A percentile compares a stretch with the other conserved stretches of the same genome.
These are phyloP conservation scores for Acanthosepion esculentum DNA, from an alignment of 2,888 invertebrate genomes.

Conservation along the genomic window DNA sequence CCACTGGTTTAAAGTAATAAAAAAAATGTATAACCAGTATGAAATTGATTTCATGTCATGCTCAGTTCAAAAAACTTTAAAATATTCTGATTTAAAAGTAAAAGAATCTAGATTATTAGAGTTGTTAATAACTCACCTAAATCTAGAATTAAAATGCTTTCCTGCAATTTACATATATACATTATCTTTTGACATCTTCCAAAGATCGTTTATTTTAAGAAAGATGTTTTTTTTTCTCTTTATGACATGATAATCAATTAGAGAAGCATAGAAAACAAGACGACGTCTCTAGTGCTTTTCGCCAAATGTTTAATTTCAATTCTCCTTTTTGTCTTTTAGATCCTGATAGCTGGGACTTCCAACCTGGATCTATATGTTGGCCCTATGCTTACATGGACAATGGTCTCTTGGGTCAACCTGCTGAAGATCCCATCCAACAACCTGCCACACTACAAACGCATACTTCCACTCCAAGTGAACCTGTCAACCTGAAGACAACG, in stretches of 20 bases:
- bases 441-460: background rate
- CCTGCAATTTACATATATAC: too few species aligned
- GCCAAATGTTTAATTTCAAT: background rate
- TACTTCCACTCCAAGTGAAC: background rate
- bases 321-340: background rate
- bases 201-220: too few species aligned
- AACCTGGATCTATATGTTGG: background rate
- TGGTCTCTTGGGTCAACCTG: background rate
- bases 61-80: too few species aligned
- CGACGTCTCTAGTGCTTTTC: background rate
- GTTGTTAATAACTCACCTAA: too few species aligned
- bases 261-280: background rate
- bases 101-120: too few species aligned
- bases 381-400: background rate
- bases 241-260: background rate
- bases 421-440: background rate
- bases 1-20: too few species aligned
- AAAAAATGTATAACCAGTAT: too few species aligned
- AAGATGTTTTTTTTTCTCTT: too few species aligned
- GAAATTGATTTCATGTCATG: too few species aligned
- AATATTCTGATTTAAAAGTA: too few species aligned
- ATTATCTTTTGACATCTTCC: too few species aligned
- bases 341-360: background rate
- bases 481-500: background rate
- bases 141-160: too few species aligned